These are phyloP conservation scores for Formicarius rufipectus DNA, from an alignment of 2,113 vertebrate species.

Conservation along the genomic window DNA sequence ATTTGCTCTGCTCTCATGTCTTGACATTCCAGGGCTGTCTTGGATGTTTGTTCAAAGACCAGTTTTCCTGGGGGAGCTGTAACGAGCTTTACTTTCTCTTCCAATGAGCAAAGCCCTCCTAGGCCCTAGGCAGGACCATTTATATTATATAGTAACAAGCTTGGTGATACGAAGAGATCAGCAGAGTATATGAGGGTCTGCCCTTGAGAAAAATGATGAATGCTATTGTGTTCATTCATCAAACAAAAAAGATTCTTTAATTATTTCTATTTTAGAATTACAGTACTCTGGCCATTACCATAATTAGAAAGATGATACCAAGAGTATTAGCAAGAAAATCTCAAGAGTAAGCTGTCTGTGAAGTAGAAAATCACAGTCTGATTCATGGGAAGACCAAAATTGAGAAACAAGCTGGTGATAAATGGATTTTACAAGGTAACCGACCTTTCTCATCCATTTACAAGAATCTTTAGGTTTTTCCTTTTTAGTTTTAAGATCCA, in stretches of 20 bases:
- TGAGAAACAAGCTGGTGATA: not conserved
- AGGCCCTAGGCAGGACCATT: not conserved
- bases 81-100: not conserved
- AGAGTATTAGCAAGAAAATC: not conserved
- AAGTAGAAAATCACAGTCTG: not conserved
- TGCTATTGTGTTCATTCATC: not conserved
- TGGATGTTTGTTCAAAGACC: not conserved
- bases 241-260: not conserved
- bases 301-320: not conserved
- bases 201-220: not conserved
- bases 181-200: not conserved
- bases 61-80: not conserved
- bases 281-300: not conserved
- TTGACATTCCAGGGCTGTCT: not conserved
- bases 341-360: not conserved
- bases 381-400: not conserved
- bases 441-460: not conserved
- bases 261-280: not conserved
- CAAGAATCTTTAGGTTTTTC: slow-evolving; percentile 8
- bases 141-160: not conserved
- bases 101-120: not conserved
- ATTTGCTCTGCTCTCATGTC: not conserved
- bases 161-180: not conserved
- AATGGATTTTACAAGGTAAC: slow-evolving; percentile 17
- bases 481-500: slow-evolving; percentile 30